Evolutionary conservation across 2,113 vertebrate species (phyloP), one percentile per base, ranked within the genome.

Genomic region (Hippocampus guttulatus): DNA sequence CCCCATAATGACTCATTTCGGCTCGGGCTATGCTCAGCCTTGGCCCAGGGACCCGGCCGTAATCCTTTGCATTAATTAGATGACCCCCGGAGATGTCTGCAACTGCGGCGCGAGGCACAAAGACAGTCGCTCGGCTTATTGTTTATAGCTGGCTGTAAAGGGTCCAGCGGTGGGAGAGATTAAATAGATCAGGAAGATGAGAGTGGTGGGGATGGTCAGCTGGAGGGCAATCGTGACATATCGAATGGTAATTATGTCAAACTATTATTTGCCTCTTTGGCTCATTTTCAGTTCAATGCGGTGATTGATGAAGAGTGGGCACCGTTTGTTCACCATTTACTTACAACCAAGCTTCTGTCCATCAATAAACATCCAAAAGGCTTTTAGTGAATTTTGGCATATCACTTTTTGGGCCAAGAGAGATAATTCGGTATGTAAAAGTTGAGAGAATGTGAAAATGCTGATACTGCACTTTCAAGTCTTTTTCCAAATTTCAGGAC

Each of bases 1-100:
- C 33, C 76, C 78, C 75, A 70, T 88, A 87, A 88, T 85, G 81
- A 88, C 80, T 82, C 81, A 67, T 87, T 87, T 85, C 81, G 68
- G 73, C 76, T 76, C 75, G 67, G 75, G 80, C 75, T 23, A 81
- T 67, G 73, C 80, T 80, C 73, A 77, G 83, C 68, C 69, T 81
- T 70, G 61, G 87, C 80, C 82, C 78, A 80, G 71, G 78, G 85
- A 84, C 87, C 85, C 81, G 1, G 78, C 76, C 85, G 71, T 85
- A 87, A 88, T 88, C 83, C 75, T 69, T 71, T 51, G 83, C 87
- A 87, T 88, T 88, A 88, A 88, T 88, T 85, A 88, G 85, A 87
- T 87, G 81, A 80, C 81, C 87, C 80, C 80, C 25, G 20, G 83
- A 86, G 85, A 83, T 11, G 70, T 75, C 62, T 73, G 81, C 73